Evolutionary conservation across 2,113 vertebrate species (phyloP).

Genomic region (Delphinapterus leucas): DNA sequence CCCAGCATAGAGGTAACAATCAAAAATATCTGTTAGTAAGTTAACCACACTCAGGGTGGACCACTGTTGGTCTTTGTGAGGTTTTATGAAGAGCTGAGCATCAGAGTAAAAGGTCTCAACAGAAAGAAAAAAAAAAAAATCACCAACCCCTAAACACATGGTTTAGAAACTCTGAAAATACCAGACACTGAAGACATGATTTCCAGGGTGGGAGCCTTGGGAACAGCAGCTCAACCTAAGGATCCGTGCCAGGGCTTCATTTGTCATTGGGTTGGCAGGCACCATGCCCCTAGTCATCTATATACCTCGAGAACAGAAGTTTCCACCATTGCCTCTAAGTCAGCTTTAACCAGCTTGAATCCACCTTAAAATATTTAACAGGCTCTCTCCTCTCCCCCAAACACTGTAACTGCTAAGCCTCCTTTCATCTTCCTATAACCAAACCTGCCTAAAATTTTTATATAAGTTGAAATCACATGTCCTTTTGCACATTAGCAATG

Average conservation of each 20-base stretch:
- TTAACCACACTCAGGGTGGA: background rate
- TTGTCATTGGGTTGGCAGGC: background rate
- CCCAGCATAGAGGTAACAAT: background rate
- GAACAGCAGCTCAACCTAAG: background rate
- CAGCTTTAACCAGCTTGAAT: background rate
- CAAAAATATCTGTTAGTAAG: background rate
- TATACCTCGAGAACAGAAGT: background rate
- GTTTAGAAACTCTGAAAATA: background rate
- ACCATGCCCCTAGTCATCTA: background rate
- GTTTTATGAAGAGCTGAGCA: background rate
- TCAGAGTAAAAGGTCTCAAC: conserved; percentile 5
- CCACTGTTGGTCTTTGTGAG: background rate
- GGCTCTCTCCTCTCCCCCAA: conserved; percentile 1
- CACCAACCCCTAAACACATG: conserved; percentile 6
- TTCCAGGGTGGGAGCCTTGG: background rate
- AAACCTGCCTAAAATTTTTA: conserved; percentile 23
- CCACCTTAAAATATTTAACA: conserved; percentile 67
- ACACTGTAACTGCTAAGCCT: background rate
- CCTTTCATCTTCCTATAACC: conserved; percentile 29
- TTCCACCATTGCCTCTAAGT: background rate
- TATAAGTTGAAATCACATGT: conserved; percentile 14
- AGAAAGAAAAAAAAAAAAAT: background rate
- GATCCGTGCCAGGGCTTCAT: background rate
- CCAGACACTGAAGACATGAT: background rate
- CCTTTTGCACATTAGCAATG: background rate